phyloP scores from a whole-genome alignment of 2,113 vertebrate genomes.

The Regulus satrapa region DNA sequence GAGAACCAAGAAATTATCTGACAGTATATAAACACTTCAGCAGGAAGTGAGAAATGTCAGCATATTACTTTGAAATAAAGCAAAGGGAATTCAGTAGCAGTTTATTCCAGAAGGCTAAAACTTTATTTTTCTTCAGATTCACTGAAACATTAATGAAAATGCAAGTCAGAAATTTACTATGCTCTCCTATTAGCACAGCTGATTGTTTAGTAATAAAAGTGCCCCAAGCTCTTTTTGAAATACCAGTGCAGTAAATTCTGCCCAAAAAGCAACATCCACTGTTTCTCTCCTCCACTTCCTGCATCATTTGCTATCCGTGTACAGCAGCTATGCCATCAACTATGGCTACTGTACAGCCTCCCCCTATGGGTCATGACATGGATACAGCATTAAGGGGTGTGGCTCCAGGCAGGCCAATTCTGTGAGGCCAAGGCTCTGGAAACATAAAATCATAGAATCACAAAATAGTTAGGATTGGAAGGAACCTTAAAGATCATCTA shows the following conservation, averaged over 20 bases:
- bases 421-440: neutral
- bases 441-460: neutral
- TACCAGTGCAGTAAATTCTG: neutral
- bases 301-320: neutral
- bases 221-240: neutral
- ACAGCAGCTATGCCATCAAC: neutral
- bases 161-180: neutral
- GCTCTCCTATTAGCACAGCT: neutral
- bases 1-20: constrained; percentile 32
- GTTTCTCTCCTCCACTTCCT: neutral
- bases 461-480: neutral
- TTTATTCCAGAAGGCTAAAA: neutral
- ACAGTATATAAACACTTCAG: constrained; percentile 4
- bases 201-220: neutral
- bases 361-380: neutral
- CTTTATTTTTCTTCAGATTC: neutral
- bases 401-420: neutral
- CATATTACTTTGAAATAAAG: neutral
- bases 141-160: neutral
- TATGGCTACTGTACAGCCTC: neutral
- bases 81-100: neutral
- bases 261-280: neutral
- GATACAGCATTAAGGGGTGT: neutral
- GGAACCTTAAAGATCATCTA: neutral
- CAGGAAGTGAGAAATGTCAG: constrained; percentile 8